Evolutionary conservation across 2,888 invertebrate genomes (phyloP), one percentile per base, ranked within the genome.

Genomic region (Drosophila monieri): DNA sequence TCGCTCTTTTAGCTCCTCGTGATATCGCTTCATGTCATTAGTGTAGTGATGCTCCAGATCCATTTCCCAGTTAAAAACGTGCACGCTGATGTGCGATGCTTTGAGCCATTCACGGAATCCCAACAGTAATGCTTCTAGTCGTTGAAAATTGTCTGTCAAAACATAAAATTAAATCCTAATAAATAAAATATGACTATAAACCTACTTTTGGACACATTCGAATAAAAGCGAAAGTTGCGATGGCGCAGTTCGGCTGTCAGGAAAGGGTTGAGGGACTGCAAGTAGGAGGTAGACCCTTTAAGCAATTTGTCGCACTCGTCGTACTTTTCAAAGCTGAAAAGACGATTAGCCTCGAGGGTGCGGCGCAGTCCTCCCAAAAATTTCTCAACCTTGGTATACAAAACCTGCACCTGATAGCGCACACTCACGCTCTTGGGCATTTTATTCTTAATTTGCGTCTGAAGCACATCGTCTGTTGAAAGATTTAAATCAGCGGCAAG

Each of bases 21-120:
- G 72, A 6, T 49, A 30, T 0, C 62, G 49, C 0, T 32, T 73
- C 88, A 84, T 84, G 9, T 59, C 60, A 3, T 47, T 6, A 0
- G 84, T 86, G n/a, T 73, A 86, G 21, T 80, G 87, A 62, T 84
- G 73, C 32, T 88, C 85, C 1, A 61, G 53, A 35, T 87, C 87
- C 73, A 89, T 86, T 62, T 78, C 80, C 90, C 90, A 90, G 58
- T 89, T 88, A 47, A 83, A 88, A 0, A 78, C 77, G 49, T 84
- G 57, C 5, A 90, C 64, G 21, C 66, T 61, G 14, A 89, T 35
- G 56, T 89, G 79, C 10, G 79, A 68, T 10, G 86, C 73, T 21
- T 89, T 88, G n/a, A 90, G 58, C 52, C 73, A 75, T 5, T 81
- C 83, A 9, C 65, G 78, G 27, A 87, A 53, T 30, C 74, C 59